Base-by-base conservation (phyloP, 2,113 vertebrate genomes). In the Carlito syrichta region DNA sequence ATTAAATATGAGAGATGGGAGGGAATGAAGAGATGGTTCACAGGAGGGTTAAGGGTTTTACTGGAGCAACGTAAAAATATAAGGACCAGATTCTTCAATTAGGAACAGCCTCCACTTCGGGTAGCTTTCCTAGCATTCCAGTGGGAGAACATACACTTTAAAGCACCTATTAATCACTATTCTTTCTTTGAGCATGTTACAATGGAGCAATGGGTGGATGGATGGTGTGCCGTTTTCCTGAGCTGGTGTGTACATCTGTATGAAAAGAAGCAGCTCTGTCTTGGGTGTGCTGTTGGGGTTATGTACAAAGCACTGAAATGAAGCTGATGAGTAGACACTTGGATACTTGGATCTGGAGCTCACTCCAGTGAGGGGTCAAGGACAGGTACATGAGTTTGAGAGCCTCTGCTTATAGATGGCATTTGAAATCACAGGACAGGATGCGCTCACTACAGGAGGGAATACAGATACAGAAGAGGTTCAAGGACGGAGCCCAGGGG, bases 81-180 rank as follows among this genome's bases (percentile, higher is more conserved):
- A 58, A 43, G 78, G 81, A 74, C 62, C 50, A 1, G 19, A 81
- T 25, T 83, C 69, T 50, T 79, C 84, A 87, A 90, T 81, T 87
- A 95, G 74, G 69, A 78, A 93, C 30, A 93, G n/a, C 38, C 63
- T 77, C 68, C n/a, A n/a, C n/a, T 76, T 82, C 62, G 27, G 43
- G n/a, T 32, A 45, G 35, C 12, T 74, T 60, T 56, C 16, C 60
- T 78, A 73, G 48, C 62, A 48, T 68, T 20, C 35, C 38, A 60
- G 40, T 9, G 81, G 30, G 1, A 23, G 74, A 93, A 93, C 30
- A 52, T 40, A 52, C 9, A 77, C 27, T 78, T 81, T 38, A 30
- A 93, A 87, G 86, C 14, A 45, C 27, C 43, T 78, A 35, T 69
- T 86, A 54, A 81, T 78, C 94, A 83, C 52, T 50, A 9, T 20